Evolutionary conservation across 2,797 vertebrate genomes (phyloP), one percentile per base, ranked within the genome.

Genomic region (Melanogrammus aeglefinus): DNA sequence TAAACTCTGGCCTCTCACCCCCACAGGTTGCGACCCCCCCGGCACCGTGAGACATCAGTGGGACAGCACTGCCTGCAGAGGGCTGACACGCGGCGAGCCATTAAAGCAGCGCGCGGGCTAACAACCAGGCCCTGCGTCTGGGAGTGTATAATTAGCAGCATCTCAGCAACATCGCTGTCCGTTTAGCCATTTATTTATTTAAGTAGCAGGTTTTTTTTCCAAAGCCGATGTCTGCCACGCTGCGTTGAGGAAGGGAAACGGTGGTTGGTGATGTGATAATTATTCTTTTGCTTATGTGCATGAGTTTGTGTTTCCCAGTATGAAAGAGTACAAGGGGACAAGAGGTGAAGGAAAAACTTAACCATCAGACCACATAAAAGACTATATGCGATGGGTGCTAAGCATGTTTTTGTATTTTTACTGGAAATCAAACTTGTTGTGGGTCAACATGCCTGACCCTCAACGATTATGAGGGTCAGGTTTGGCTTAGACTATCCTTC

Each of bases 1-100:
- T 91, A 86, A 91, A 90, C 83, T 86, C 77, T n/a, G 57, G 57
- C n/a, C 57, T 82, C 80, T 84, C 85, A 72, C 66, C 29, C 38
- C 72, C 74, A 75, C 69, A 33, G 74, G 77, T 74, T 76, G 70
- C 85, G 86, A 91, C 86, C 88, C 36, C 70, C 84, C 44, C 47
- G 31, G 75, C 77, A 77, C 76, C 75, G 81, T 24, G 75, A 10
- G 81, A 82, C 75, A 24, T 72, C 73, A 35, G 69, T 78, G 57
- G 83, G 81, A 85, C 78, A 86, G 87, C 57, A 73, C 76, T 18
- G 21, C 66, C 81, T 82, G 77, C 74, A 72, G 72, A 73, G 44
- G 44, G 6, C 39, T 27, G 71, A 36, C 76, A 44, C 39, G 69
- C 18, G 35, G 47, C 75, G 78, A 73, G 83, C 76, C 81, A 71